Conservation (phyloP, 2,797 vertebrate genomes). For the Tolypeutes matacus region DNA sequence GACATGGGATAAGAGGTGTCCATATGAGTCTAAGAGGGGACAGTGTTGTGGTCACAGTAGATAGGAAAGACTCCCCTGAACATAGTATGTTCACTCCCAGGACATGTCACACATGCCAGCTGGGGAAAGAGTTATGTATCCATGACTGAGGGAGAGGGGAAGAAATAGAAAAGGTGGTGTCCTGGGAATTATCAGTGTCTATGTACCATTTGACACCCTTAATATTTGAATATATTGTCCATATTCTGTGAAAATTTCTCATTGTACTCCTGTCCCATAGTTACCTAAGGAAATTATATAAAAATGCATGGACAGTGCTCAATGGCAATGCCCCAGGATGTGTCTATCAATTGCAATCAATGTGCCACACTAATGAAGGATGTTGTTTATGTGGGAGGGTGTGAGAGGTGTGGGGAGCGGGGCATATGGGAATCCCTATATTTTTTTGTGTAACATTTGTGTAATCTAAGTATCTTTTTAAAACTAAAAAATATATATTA, state of each 20-base stretch:
- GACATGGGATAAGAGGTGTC: not conserved
- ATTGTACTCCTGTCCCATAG: not conserved
- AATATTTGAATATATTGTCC: not conserved
- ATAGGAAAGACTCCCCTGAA: not conserved
- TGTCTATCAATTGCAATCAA: no score
- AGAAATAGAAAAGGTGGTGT: not conserved
- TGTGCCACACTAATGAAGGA: no score
- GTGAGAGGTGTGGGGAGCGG: no score
- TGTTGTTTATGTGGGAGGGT: no score
- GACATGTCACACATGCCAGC: not conserved
- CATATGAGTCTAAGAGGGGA: not conserved
- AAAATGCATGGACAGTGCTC: not conserved
- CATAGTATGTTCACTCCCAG: not conserved
- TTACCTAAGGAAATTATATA: not conserved
- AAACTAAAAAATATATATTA: no score
- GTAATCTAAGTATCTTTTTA: no score
- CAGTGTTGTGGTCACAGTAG: not conserved
- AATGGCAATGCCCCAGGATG: no score
- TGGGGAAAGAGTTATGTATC: not conserved
- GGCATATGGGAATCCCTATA: no score
- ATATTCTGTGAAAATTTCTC: not conserved
- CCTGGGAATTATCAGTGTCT: not conserved
- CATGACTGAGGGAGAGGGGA: not conserved
- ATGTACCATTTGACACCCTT: not conserved
- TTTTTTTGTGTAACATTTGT: no score